Base-by-base conservation (phyloP, 2,797 vertebrate species). In the Peromyscus attwateri region DNA sequence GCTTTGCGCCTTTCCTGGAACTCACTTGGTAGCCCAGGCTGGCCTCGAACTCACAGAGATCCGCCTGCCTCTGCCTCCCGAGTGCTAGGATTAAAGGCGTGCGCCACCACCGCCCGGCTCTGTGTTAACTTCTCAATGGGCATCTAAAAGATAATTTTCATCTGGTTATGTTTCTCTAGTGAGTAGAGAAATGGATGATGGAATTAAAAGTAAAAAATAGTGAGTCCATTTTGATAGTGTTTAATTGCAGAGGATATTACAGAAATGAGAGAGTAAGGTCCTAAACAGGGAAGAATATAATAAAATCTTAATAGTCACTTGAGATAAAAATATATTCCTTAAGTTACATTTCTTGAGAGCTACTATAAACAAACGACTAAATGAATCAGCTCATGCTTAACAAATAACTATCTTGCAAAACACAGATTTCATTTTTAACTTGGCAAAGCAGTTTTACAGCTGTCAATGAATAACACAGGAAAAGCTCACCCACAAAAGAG, bases 351-450 rank as follows among this genome's bases (percentile, higher is more conserved):
- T 97, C 62, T 85, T 77, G 77, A 95, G 91, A 92, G 52, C 52
- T 88, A 77, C 85, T 82, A 95, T 96, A 96, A 97, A 93, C 11
- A 96, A 31, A 46, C 92, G 93, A 75, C 95, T 96, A 98, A 98
- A 95, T 95, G 96, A 97, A 96, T 97, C 95, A 89, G 80, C 66
- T 96, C 71, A 82, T 96, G 95, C 93, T 97, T 96, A 97, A 96
- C 94, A 97, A 97, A 98, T 95, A 97, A 94, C 60, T 89, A 92
- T 96, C 92, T 97, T 95, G 92, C 79, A 96, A 91, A 95, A 89
- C 87, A 92, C 89, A 95, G 82, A 95, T 97, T 97, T 97, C 89
- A 90, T 97, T 97, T 98, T 97, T 95, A 97, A 96, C 96, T 96
- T 97, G 93, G 93, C 95, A 96, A 97, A 97, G 95, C 82, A 93